phyloP scores from a whole-genome alignment of 2,797 vertebrate species.

The Pantherophis vulpinus region DNA sequence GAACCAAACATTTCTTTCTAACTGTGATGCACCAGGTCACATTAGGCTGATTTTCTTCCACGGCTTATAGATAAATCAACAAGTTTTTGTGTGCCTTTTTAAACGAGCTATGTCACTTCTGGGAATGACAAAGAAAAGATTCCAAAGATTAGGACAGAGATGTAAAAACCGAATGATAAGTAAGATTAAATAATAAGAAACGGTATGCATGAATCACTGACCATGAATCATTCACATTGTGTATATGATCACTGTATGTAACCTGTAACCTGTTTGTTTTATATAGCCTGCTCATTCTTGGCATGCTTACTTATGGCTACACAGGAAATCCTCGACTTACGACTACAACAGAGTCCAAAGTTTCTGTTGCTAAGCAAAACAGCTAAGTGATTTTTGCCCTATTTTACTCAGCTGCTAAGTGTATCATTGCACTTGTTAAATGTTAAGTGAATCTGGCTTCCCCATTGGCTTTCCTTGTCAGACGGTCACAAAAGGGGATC shows the following conservation, averaged over 20 bases:
- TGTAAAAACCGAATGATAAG: background rate
- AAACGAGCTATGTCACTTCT: accelerated
- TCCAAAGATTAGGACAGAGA: background rate
- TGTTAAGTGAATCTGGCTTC: background rate
- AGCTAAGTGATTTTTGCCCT: background rate
- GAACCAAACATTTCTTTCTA: conserved; percentile 17
- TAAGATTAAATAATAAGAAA: background rate
- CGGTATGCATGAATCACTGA: background rate
- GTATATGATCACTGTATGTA: background rate
- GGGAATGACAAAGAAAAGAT: conserved; percentile 14
- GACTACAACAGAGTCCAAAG: background rate
- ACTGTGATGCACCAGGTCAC: conserved; percentile 32
- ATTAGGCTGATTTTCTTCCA: background rate
- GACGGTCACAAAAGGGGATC: background rate
- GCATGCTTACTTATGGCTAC: background rate
- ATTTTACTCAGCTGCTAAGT: background rate
- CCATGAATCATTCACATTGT: background rate
- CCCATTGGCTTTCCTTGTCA: background rate
- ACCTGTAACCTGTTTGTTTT: background rate
- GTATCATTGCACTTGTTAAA: background rate
- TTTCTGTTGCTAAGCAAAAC: background rate
- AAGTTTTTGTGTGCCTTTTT: background rate
- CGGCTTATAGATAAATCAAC: background rate
- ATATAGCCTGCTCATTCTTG: background rate
- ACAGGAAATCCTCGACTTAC: background rate